These are phyloP conservation scores for Cyprinodon tularosa DNA, from an alignment of 2,113 vertebrate genomes.

Conservation along the genomic window DNA sequence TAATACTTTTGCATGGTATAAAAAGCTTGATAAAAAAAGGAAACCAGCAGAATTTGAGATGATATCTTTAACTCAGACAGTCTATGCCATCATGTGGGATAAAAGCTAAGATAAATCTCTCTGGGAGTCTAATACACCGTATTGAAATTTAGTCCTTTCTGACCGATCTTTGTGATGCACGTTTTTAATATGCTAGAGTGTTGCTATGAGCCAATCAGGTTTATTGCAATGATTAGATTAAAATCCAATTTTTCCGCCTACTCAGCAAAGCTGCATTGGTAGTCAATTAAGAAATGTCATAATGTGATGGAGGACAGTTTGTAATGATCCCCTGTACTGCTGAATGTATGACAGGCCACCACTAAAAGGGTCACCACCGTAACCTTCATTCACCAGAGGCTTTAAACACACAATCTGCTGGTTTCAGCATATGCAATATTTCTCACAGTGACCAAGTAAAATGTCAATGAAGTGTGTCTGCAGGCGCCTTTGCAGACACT, in stretches of 20 bases:
- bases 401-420: conserved; percentile 73
- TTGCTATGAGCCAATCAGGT: conserved; percentile 68
- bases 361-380: conserved; percentile 77
- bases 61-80: conserved; percentile 19
- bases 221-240: conserved; percentile 76
- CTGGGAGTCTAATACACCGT: conserved; percentile 24
- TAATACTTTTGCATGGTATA: not conserved
- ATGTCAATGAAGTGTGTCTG: conserved; percentile 74
- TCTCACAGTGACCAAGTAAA: conserved; percentile 63
- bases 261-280: conserved; percentile 75
- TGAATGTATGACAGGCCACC: conserved; percentile 75
- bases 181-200: conserved; percentile 75
- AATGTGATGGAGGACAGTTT: conserved; percentile 79
- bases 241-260: conserved; percentile 71
- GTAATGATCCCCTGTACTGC: conserved; percentile 75
- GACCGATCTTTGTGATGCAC: conserved; percentile 59
- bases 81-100: conserved; percentile 40
- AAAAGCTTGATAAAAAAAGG: conserved; percentile 1
- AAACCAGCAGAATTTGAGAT: conserved; percentile 19
- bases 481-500: conserved; percentile 51
- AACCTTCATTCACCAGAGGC: conserved; percentile 73
- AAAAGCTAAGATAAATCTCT: conserved; percentile 47
- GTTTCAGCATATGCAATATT: conserved; percentile 76
- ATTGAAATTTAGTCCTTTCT: conserved; percentile 45
- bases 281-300: conserved; percentile 80